Conservation (phyloP, 2,797 vertebrate genomes). For the Malurus leucopterus region DNA sequence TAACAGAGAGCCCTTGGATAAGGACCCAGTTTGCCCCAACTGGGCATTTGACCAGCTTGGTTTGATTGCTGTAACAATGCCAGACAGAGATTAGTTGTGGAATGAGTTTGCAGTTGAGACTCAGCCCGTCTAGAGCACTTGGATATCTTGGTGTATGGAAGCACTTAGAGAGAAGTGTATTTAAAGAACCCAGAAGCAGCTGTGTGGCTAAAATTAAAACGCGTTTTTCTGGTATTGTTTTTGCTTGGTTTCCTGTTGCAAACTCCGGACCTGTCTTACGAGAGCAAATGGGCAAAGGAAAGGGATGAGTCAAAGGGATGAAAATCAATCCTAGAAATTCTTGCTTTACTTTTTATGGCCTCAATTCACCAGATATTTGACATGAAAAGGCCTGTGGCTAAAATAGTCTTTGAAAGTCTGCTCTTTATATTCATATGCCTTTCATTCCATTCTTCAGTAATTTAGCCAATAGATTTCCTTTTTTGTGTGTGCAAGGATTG, state of each 20-base stretch:
- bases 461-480: slow-evolving; percentile 1
- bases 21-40: slow-evolving; percentile 2
- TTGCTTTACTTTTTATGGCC: slow-evolving; percentile 38
- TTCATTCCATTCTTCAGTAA: slow-evolving; percentile 21
- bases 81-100: slow-evolving; percentile 50
- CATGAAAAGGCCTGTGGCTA: slow-evolving; percentile 20
- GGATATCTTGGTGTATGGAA: slow-evolving; percentile 37
- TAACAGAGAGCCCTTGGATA: neutral
- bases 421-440: neutral
- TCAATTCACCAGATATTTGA: slow-evolving; percentile 7
- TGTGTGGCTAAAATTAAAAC: slow-evolving; percentile 48
- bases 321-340: slow-evolving; percentile 36
- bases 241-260: slow-evolving; percentile 51
- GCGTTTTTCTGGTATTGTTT: slow-evolving; percentile 46
- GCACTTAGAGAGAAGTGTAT: slow-evolving; percentile 39
- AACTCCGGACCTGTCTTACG: neutral
- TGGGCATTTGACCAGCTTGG: slow-evolving; percentile 25
- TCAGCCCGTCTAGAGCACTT: slow-evolving; percentile 4
- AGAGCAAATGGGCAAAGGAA: slow-evolving; percentile 41
- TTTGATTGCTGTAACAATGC: slow-evolving; percentile 33
- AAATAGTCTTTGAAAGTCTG: slow-evolving; percentile 19
- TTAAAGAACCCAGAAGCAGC: slow-evolving; percentile 47
- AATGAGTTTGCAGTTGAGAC: slow-evolving; percentile 47
- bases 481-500: neutral
- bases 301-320: slow-evolving; percentile 22